Percentiles rank a stretch among this genome's conserved stretches.
Conservation (phyloP, 1,140 invertebrate genomes). For the Drosophila ironensis region DNA sequence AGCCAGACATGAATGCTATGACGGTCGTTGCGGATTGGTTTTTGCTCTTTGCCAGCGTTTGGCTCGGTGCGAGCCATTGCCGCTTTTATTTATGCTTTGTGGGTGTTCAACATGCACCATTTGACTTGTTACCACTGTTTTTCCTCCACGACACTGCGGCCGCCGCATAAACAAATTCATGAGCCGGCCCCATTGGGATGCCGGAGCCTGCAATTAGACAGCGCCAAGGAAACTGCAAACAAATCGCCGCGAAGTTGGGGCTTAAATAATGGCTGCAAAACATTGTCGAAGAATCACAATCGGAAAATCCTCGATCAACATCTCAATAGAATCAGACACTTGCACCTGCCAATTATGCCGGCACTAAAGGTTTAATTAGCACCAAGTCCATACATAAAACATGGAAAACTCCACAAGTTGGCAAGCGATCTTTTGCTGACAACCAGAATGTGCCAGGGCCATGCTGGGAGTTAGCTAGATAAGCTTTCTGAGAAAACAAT, state of each 20-base stretch:
- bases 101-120: slow-evolving; percentile 77
- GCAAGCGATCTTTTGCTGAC: slow-evolving; percentile 21
- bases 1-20: neutral
- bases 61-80: slow-evolving; percentile 46
- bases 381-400: slow-evolving; percentile 65
- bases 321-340: slow-evolving; percentile 49
- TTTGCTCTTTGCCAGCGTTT: slow-evolving; percentile 1
- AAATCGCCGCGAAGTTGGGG: too few relatives aligned
- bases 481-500: slow-evolving; percentile 9
- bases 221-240: neutral
- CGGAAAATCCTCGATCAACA: slow-evolving; percentile 14
- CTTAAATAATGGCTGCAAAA: too few relatives aligned
- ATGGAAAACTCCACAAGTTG: slow-evolving; percentile 8
- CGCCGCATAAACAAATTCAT: slow-evolving; percentile 64
- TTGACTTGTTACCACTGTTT: slow-evolving; percentile 74
- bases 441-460: slow-evolving; percentile 15
- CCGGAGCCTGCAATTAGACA: slow-evolving; percentile 64
- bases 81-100: slow-evolving; percentile 77
- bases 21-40: slow-evolving; percentile 1
- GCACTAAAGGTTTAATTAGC: slow-evolving; percentile 62
- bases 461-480: slow-evolving; percentile 18
- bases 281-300: neutral
- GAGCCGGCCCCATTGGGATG: slow-evolving; percentile 37
- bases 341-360: slow-evolving; percentile 47
- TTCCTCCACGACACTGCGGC: slow-evolving; percentile 3